Evolutionary conservation across 2,113 vertebrate species (phyloP), one percentile per base, ranked within the genome.

Genomic region (Hirundichthys speculiger): DNA sequence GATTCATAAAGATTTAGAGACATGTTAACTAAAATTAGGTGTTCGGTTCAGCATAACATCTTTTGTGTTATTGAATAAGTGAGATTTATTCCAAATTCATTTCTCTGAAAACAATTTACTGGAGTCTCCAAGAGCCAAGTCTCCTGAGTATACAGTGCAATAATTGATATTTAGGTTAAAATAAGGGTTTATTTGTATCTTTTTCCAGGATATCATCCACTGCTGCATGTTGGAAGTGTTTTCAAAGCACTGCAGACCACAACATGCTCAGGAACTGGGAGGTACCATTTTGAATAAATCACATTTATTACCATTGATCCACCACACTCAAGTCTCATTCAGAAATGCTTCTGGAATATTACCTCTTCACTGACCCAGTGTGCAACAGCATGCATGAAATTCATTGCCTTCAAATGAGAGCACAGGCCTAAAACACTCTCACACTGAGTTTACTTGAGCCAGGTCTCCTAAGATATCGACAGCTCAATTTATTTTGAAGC

Each of bases 241-340:
- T 82, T 77, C 61, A 64, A 42, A 53, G 59, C 39, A 51, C 27
- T 61, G 30, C 41, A 52, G 39, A 66, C 39, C 40, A 34, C 30
- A 34, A 5, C n/a, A 13, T 50, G 64, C 73, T 86, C 80, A 69
- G 73, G 64, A 85, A 73, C 58, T 61, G 56, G 53, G 40, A 78
- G 50, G 57, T 64, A 48, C 47, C 51, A 63, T 72, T 52, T 79
- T 57, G 74, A 72, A 81, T 78, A 67, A 78, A 89, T 88, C 75
- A 83, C 68, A 71, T 81, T 84, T 69, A 77, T 73, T 62, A 75
- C 64, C 79, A 86, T 83, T 82, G 84, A 91, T 88, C 83, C 42
- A 43, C 60, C 80, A 82, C 63, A 81, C 66, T 46, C 50, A 52
- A 24, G 43, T 53, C 64, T 80, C 62, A 66, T 69, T 83, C 60